Evolutionary conservation across 2,888 invertebrate genomes (phyloP), one percentile per base, ranked within the genome.

Genomic region (Celastrina argiolus): DNA sequence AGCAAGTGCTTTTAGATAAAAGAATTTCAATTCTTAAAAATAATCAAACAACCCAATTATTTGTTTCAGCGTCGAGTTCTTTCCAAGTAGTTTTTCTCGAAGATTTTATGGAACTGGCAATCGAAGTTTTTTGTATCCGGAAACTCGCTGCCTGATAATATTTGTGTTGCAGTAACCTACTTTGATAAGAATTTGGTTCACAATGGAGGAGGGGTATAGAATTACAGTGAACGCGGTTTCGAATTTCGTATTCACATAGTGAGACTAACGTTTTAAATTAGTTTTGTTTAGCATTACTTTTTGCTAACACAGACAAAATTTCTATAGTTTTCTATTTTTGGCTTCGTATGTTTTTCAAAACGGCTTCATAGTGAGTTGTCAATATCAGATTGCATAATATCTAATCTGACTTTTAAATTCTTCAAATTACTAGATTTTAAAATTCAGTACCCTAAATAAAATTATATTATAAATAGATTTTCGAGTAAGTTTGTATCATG

Each of bases 161-260:
- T 51, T 51, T 51, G 51, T 51, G 41, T 41, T 41, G 14, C 51
- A 51, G 51, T 51, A 51, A 51, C 22, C 51, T 51, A 51, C 51
- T 51, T 51, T 14, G 22, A 51, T 51, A 26, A 51, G 12, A 51
- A 51, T 51, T 51, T 51, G 51, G 51, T 51, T 51, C 51, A 26
- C 26, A 51, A 51, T 26, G 12, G 36, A 36, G 5, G 22, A 51
- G 5, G 22, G 12, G 12, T 51, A 51, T 26, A 51, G 22, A 51
- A 51, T 26, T 51, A 51, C 51, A 12, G 22, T 14, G 22, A 10
- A 22, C 22, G 51, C 22, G 51, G 22, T 51, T 51, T 26, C 22
- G 22, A 51, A 51, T 51, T 51, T 51, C 22, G 51, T 51, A 51
- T 26, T 51, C 51, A 51, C 51, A 51, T 22, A 12, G 51, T 22